phyloP scores from a whole-genome alignment of 1,140 invertebrate genomes.

The Daktulosphaira vitifoliae region DNA sequence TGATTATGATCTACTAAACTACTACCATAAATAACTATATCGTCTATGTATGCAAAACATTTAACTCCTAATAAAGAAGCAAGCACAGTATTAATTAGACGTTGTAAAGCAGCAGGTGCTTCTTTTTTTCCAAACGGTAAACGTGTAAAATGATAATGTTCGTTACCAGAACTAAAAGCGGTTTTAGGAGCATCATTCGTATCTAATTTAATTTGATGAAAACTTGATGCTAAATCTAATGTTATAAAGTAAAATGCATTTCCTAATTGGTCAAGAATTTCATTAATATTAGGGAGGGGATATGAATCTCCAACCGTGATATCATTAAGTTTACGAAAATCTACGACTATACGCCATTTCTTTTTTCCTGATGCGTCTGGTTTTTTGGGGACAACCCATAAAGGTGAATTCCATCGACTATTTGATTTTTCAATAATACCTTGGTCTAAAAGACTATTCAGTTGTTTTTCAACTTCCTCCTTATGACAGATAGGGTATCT shows the following conservation, averaged over 20 bases:
- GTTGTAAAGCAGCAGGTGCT: constrained; percentile 43
- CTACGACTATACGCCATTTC: too few relatives aligned
- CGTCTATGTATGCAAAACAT: constrained; percentile 6
- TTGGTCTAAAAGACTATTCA: not conserved
- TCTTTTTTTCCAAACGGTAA: not conserved
- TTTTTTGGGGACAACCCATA: too few relatives aligned
- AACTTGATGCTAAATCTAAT: not conserved
- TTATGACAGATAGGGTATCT: not conserved
- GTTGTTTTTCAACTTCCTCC: too few relatives aligned
- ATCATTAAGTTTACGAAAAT: not conserved
- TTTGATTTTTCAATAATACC: not conserved
- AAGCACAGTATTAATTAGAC: constrained; percentile 28
- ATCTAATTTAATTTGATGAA: too few relatives aligned
- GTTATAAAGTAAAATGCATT: not conserved
- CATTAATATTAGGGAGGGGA: too few relatives aligned
- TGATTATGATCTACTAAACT: not conserved
- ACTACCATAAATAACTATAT: not conserved
- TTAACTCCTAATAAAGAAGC: not conserved
- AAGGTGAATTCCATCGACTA: not conserved
- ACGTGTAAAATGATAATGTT: not conserved
- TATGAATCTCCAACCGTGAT: not conserved
- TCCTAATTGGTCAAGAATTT: not conserved
- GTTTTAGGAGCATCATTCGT: not conserved
- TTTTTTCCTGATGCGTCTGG: too few relatives aligned
- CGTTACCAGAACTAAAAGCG: not conserved